Evolutionary conservation across 2,113 vertebrate genomes (phyloP).

Genomic region (Gracilinanus agilis): DNA sequence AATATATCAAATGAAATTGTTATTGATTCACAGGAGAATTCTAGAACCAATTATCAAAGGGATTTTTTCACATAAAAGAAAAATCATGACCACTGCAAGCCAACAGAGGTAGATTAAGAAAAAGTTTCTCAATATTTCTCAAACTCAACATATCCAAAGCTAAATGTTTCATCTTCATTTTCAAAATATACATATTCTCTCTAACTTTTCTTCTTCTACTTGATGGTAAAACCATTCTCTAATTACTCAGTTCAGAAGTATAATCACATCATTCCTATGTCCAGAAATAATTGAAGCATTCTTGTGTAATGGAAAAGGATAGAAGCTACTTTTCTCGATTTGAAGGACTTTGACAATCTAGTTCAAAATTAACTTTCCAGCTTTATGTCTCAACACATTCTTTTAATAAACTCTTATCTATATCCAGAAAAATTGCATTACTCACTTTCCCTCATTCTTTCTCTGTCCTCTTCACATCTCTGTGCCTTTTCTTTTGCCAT

Average conservation of each 20-base stretch:
- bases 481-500: neutral
- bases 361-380: neutral
- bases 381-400: neutral
- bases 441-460: neutral
- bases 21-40: neutral
- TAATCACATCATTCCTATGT: neutral
- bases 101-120: neutral
- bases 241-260: neutral
- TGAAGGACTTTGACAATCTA: neutral
- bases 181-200: neutral
- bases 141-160: neutral
- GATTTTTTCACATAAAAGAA: neutral
- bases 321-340: neutral
- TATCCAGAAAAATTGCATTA: neutral
- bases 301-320: neutral
- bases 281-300: neutral
- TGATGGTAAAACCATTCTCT: neutral
- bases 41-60: neutral
- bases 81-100: neutral
- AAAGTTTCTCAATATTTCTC: neutral
- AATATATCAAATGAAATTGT: neutral
- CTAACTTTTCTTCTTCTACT: neutral
- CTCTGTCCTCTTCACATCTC: too few species aligned
- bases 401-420: neutral
- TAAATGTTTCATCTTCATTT: neutral